Evolutionary conservation across 2,888 invertebrate genomes (phyloP), one percentile per base, ranked within the genome.

Genomic region (Cantharis flavilabris): DNA sequence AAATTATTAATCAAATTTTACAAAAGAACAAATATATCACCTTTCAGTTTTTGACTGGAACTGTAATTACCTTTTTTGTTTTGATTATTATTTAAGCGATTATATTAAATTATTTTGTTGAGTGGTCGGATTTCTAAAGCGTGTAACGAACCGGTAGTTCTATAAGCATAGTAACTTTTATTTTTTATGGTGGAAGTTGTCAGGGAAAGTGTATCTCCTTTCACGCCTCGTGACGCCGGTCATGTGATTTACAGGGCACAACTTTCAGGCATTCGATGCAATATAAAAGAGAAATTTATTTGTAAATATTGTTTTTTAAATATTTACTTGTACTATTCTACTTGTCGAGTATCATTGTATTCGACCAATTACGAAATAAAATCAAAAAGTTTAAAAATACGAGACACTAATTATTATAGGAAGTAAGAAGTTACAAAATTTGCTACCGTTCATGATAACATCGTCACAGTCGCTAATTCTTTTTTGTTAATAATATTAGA

Each of bases 191-290:
- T 69, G 71, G 64, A 75, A 75, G 72, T 64, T 64, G 71, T 62
- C 63, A 70, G 76, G 72, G 76, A 76, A 76, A 76, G 76, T 76
- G 72, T 70, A 76, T 64, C 76, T 76, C 76, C 76, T 76, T 76
- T 76, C 76, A 76, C 76, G 76, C 69, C 72, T 76, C 69, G 69
- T 76, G 76, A 72, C 13, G 71, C 75, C 62, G 62, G 75, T 75
- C 71, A 71, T 71, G 75, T 75, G 75, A 64, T 67, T 26, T 65
- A 23, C 71, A 70, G 75, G 75, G 63, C 28, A 30, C 63, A 28
- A 74, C 70, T 70, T 33, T 30, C 28, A 67, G 65, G 23, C 65
- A n/a, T 23, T 67, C 65, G 62, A 23, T 71, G 62, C 62, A 23
- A 18, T 26, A 63, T 26, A 9, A 20, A 73, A 62, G 69, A 69